phyloP scores from a whole-genome alignment of 2,888 invertebrate genomes.

The Phengaris alcon region DNA sequence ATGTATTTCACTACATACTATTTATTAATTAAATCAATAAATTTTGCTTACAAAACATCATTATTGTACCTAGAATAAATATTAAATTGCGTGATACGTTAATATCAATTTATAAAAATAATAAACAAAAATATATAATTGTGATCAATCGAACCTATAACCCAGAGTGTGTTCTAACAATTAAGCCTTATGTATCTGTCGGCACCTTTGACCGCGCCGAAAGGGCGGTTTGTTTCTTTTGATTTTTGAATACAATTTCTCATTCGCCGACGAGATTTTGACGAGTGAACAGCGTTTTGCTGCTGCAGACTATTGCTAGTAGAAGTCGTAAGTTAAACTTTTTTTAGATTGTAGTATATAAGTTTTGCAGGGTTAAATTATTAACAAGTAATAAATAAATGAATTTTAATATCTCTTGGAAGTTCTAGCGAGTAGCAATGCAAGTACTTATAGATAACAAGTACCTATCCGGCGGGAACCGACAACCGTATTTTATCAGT shows the following conservation, averaged over 20 bases:
- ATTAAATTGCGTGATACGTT: not conserved
- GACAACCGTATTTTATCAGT: no score
- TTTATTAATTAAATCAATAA: no score
- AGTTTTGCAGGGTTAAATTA: no score
- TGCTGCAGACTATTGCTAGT: not conserved
- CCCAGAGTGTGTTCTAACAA: not conserved
- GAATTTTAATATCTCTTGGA: no score
- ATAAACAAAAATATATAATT: not conserved
- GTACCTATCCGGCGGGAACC: no score
- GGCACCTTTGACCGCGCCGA: conserved; percentile 20
- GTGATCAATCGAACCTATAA: conserved; percentile 2
- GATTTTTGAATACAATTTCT: not conserved
- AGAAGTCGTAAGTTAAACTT: not conserved
- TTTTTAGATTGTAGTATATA: no score
- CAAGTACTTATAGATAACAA: no score
- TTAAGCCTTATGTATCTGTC: not conserved
- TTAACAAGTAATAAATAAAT: no score
- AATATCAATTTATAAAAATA: not conserved
- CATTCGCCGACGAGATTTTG: not conserved
- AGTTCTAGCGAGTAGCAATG: no score
- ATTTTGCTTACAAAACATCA: not conserved
- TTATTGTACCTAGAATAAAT: not conserved
- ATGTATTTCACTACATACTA: no score
- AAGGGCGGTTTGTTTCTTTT: not conserved
- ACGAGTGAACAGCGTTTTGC: not conserved